A percentile compares a stretch with the other conserved stretches of the same genome.
These are phyloP conservation scores for Crypturellus undulatus DNA, from an alignment of 2,113 vertebrate species.

Conservation along the genomic window DNA sequence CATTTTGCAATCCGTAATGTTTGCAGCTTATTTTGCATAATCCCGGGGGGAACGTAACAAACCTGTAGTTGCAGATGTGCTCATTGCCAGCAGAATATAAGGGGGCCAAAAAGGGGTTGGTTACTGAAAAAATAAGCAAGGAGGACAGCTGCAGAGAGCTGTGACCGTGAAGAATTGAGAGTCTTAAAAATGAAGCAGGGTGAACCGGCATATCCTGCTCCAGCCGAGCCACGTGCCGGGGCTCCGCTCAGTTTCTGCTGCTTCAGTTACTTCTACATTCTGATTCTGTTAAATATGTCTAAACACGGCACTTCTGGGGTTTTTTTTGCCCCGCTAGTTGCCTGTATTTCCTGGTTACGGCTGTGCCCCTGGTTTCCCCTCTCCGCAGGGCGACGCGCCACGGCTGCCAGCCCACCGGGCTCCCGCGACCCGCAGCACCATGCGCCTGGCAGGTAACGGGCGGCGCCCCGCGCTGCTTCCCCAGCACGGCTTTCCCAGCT, in stretches of 20 bases:
- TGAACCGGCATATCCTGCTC: neutral
- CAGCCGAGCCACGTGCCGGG: neutral
- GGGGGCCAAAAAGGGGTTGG: rapidly evolving
- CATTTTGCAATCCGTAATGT: neutral
- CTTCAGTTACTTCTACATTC: neutral
- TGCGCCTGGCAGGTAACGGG: conserved; percentile 54
- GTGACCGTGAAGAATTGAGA: no score
- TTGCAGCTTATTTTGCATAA: neutral
- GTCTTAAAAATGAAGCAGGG: neutral
- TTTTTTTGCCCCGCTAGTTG: neutral
- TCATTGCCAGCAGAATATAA: neutral
- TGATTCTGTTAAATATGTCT: neutral
- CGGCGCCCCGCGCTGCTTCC: neutral
- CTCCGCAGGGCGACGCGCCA: neutral
- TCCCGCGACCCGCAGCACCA: neutral
- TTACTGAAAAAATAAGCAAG: neutral
- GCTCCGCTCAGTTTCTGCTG: neutral
- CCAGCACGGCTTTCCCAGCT: neutral
- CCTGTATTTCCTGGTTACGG: neutral
- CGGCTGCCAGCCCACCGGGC: neutral
- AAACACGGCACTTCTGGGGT: neutral
- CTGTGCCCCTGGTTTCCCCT: neutral
- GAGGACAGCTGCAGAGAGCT: neutral
- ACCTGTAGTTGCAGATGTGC: rapidly evolving
- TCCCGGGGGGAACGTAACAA: neutral